Percentiles rank a stretch among this genome's conserved stretches.
These are phyloP conservation scores for Melanotaenia boesemani DNA, from an alignment of 2,797 vertebrate genomes.

Conservation along the genomic window DNA sequence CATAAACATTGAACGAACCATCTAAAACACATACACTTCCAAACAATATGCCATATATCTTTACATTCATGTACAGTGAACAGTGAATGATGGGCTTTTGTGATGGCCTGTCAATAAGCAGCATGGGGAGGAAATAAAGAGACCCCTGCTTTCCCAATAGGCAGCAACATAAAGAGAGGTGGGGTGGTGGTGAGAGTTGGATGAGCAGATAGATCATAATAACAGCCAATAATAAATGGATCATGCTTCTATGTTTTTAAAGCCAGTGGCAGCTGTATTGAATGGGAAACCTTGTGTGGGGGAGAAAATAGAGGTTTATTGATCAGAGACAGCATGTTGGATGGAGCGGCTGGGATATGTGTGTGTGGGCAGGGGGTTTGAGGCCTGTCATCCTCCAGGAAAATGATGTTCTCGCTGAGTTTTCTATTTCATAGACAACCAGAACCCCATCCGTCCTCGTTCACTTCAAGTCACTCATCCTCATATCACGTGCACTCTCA, in stretches of 20 bases:
- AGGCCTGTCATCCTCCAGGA: constrained; percentile 80
- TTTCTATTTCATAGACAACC: constrained; percentile 75
- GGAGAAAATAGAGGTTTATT: constrained; percentile 86
- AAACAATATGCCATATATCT: constrained; percentile 62
- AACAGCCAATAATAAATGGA: constrained; percentile 88
- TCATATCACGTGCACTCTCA: constrained; percentile 12
- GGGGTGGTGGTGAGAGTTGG: constrained; percentile 62
- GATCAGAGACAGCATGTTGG: constrained; percentile 82
- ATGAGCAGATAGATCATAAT: constrained; percentile 82
- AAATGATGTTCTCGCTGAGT: constrained; percentile 80
- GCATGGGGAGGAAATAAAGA: constrained; percentile 77
- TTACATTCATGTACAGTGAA: constrained; percentile 58
- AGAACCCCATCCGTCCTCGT: constrained; percentile 32
- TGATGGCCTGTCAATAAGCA: constrained; percentile 83
- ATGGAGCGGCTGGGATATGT: constrained; percentile 48
- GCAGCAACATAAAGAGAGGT: constrained; percentile 77
- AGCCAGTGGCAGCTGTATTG: constrained; percentile 85
- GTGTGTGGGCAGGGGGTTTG: constrained; percentile 22
- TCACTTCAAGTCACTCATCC: constrained; percentile 38
- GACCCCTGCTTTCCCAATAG: constrained; percentile 72
- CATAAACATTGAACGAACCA: constrained; percentile 40
- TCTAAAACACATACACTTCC: constrained; percentile 46
- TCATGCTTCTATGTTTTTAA: constrained; percentile 84
- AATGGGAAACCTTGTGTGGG: constrained; percentile 84
- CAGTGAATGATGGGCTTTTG: constrained; percentile 70